A percentile compares a stretch with the other conserved stretches of the same genome.
Evolutionary conservation across 2,797 vertebrate genomes (phyloP).

Genomic region (Diplodus sargus): DNA sequence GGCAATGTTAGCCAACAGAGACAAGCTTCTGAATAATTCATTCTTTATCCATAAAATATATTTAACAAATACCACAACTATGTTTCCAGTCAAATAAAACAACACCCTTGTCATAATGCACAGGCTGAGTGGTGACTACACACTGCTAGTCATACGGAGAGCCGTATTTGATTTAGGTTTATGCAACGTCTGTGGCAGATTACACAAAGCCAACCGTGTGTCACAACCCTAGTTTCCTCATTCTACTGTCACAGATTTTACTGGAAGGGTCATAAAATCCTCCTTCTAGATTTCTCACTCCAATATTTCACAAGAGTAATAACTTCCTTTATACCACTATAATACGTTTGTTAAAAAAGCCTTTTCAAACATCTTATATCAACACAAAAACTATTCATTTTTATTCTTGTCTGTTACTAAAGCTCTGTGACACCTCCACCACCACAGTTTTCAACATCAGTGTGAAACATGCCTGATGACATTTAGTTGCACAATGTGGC

Average conservation of each 20-base stretch:
- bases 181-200: slow-evolving; percentile 29
- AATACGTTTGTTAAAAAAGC: neutral
- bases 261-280: slow-evolving; percentile 42
- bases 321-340: neutral
- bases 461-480: slow-evolving; percentile 51
- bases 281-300: slow-evolving; percentile 40
- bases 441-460: slow-evolving; percentile 54
- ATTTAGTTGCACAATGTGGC: slow-evolving; percentile 45
- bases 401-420: slow-evolving; percentile 8
- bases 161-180: slow-evolving; percentile 43
- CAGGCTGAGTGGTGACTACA: slow-evolving; percentile 1
- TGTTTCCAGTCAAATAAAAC: neutral
- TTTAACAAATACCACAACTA: neutral
- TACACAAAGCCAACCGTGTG: slow-evolving; percentile 53
- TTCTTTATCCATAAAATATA: neutral
- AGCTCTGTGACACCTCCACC: neutral
- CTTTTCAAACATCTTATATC: too few species aligned
- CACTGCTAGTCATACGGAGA: slow-evolving; percentile 7
- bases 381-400: slow-evolving; percentile 6
- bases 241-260: slow-evolving; percentile 35
- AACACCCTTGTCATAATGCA: neutral
- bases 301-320: slow-evolving; percentile 45
- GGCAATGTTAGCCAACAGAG: neutral
- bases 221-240: slow-evolving; percentile 62
- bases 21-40: neutral